Evolutionary conservation across 2,797 vertebrate species (phyloP).

Genomic region (Thripadectes ignobilis): DNA sequence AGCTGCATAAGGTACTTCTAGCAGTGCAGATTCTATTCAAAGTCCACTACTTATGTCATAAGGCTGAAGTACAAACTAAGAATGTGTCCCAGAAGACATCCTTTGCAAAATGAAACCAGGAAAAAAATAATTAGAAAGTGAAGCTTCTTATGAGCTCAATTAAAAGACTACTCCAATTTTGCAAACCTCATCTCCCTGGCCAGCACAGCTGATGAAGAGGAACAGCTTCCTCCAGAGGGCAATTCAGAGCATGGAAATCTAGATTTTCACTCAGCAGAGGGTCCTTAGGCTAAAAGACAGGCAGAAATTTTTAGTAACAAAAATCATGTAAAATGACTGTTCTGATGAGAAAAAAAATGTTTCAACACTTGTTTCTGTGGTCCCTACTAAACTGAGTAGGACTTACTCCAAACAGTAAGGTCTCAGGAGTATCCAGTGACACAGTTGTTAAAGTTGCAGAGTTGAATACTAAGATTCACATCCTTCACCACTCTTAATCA

Average conservation of each 20-base stretch:
- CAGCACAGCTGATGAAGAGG: neutral
- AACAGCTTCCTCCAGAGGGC: neutral
- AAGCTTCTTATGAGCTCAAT: neutral
- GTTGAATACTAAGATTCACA: neutral
- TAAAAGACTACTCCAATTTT: slow-evolving; percentile 6
- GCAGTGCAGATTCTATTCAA: neutral
- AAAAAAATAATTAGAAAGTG: neutral
- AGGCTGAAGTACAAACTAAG: neutral
- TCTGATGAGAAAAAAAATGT: neutral
- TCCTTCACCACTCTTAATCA: neutral
- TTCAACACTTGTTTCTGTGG: neutral
- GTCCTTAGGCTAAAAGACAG: neutral
- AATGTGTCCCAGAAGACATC: neutral
- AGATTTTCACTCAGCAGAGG: neutral
- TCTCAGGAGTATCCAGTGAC: neutral
- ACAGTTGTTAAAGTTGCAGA: neutral
- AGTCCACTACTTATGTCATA: neutral
- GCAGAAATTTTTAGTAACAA: neutral
- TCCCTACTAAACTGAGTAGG: neutral
- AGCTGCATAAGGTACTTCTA: neutral
- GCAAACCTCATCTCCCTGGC: neutral
- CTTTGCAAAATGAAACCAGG: neutral
- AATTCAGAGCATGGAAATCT: neutral
- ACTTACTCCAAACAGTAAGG: neutral
- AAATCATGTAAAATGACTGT: neutral